A percentile compares a stretch with the other conserved stretches of the same genome.
These are phyloP conservation scores for Scolopax bukidnonensis DNA, from an alignment of 2,797 vertebrate genomes.

Conservation along the genomic window DNA sequence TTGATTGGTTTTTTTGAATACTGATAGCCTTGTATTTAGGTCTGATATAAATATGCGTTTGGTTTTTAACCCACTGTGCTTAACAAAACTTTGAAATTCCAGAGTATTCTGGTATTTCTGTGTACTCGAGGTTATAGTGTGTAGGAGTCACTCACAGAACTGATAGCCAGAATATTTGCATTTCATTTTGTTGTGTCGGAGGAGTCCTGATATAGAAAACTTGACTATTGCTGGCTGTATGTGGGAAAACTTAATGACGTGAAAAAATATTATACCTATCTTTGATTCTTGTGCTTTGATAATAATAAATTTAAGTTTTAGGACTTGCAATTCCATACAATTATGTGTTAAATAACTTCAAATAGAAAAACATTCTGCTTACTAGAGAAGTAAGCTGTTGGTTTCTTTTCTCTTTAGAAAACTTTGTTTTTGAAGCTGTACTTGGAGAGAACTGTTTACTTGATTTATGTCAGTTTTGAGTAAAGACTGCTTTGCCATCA, in stretches of 20 bases:
- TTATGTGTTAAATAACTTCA: background rate
- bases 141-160: background rate
- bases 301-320: background rate
- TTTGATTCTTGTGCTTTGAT: background rate
- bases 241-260: background rate
- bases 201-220: background rate
- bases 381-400: background rate
- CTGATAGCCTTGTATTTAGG: background rate
- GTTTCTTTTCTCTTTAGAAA: background rate
- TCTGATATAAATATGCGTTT: background rate
- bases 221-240: rapidly evolving
- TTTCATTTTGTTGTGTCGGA: background rate
- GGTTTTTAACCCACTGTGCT: background rate
- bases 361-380: background rate
- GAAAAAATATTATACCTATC: background rate
- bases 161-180: background rate
- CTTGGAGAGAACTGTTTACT: background rate
- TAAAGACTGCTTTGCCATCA: background rate
- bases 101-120: background rate
- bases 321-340: background rate
- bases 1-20: background rate
- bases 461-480: background rate
- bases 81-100: background rate
- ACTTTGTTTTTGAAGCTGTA: background rate
- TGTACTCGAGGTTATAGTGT: background rate